Evolutionary conservation across 2,113 vertebrate species (phyloP).

Genomic region (Myrmecophaga tridactyla): DNA sequence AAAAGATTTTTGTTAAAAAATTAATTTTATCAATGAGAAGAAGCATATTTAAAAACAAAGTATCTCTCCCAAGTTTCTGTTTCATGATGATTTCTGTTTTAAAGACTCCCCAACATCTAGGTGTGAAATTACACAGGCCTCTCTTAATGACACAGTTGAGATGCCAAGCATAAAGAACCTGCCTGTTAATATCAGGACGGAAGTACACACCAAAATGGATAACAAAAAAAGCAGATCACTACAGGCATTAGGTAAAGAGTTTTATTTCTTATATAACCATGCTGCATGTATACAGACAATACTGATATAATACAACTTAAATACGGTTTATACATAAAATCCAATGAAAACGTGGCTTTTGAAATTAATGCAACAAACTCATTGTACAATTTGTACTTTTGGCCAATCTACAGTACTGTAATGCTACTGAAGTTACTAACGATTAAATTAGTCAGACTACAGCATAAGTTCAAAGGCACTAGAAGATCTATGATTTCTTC

Average conservation of each 20-base stretch:
- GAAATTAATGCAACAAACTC: conserved; percentile 65
- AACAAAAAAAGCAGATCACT: neutral
- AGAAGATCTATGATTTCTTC: conserved; percentile 68
- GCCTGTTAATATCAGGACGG: neutral
- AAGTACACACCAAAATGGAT: neutral
- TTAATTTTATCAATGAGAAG: conserved; percentile 26
- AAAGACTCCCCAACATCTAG: neutral
- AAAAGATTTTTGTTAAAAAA: conserved; percentile 16
- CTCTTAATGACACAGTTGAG: neutral
- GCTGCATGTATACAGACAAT: conserved; percentile 75
- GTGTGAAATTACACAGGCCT: neutral
- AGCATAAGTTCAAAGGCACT: conserved; percentile 81
- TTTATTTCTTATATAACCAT: conserved; percentile 85
- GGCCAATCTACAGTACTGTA: conserved; percentile 51
- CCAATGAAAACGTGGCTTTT: conserved; percentile 62
- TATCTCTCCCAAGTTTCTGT: neutral
- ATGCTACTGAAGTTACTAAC: conserved; percentile 45
- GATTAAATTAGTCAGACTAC: conserved; percentile 64
- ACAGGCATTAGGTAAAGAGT: conserved; percentile 32
- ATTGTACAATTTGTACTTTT: conserved; percentile 47
- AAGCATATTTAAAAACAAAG: conserved; percentile 40
- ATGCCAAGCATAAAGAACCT: neutral
- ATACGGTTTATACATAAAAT: conserved; percentile 70
- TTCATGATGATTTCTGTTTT: conserved; percentile 43
- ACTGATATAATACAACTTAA: conserved; percentile 79